A percentile compares a stretch with the other conserved stretches of the same genome.
Evolutionary conservation across 2,888 invertebrate genomes (phyloP).

Genomic region (Ormyrus nitidulus): DNA sequence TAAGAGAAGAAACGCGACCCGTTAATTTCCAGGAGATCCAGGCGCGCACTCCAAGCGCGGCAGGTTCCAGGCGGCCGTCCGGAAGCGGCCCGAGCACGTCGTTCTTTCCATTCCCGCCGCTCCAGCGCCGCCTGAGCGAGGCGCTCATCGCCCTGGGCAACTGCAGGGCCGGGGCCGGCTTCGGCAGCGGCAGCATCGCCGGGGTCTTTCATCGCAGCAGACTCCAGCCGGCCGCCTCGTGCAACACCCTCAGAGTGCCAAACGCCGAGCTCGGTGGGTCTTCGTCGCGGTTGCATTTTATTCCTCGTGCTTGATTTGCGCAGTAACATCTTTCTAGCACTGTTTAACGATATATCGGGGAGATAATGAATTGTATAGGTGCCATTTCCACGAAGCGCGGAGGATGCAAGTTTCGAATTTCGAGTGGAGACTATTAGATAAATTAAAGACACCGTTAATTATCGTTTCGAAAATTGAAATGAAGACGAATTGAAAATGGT

Average conservation of each 20-base stretch:
- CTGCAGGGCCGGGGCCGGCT: conserved; percentile 62
- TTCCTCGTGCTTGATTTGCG: too few species aligned
- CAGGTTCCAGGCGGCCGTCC: conserved; percentile 85
- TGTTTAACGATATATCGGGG: too few species aligned
- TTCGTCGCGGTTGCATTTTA: conserved; percentile 17
- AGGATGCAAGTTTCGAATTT: too few species aligned
- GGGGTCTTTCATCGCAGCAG: conserved; percentile 74
- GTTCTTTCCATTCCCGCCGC: conserved; percentile 76
- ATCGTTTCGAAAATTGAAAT: too few species aligned
- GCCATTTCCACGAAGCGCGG: too few species aligned
- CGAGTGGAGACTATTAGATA: too few species aligned
- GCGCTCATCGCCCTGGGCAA: conserved; percentile 77
- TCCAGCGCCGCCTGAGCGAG: conserved; percentile 79
- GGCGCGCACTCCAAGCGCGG: conserved; percentile 86
- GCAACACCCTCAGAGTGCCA: conserved; percentile 82
- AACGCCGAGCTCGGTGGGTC: conserved; percentile 73
- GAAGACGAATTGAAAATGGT: too few species aligned
- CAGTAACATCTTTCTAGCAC: too few species aligned
- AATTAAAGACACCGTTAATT: too few species aligned
- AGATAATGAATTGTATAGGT: too few species aligned
- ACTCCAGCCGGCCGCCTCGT: conserved; percentile 81
- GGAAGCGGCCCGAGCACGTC: conserved; percentile 76
- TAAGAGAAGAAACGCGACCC: too few species aligned
- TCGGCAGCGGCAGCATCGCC: conserved; percentile 68
- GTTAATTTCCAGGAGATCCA: conserved; percentile 80